Percentiles rank a stretch among this genome's conserved stretches.
Conservation (phyloP, 2,888 invertebrate species). For the Terebella lapidaria region DNA sequence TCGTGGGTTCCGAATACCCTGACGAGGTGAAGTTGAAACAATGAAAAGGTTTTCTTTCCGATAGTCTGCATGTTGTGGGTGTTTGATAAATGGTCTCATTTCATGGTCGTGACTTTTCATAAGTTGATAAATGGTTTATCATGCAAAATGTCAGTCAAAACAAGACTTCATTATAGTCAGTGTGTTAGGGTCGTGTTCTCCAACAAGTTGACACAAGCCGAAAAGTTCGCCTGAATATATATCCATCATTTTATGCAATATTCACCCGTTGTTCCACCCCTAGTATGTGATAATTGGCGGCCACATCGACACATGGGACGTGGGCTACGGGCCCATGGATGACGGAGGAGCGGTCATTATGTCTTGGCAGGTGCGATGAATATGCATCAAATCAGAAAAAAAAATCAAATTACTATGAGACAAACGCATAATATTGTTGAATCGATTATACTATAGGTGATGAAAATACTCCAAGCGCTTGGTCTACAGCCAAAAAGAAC, state of each 20-base stretch:
- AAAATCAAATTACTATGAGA: too few relatives aligned
- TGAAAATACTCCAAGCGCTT: background rate
- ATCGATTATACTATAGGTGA: too few relatives aligned
- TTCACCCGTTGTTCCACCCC: background rate
- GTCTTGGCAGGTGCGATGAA: conserved; percentile 66
- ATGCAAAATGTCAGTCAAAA: too few relatives aligned
- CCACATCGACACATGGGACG: conserved; percentile 83
- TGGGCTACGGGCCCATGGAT: conserved; percentile 82
- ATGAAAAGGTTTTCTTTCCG: too few relatives aligned
- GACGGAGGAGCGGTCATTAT: conserved; percentile 74
- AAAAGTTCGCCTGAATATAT: background rate
- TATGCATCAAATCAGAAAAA: background rate
- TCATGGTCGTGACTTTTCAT: too few relatives aligned
- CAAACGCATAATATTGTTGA: too few relatives aligned
- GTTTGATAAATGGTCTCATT: too few relatives aligned
- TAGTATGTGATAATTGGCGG: conserved; percentile 53
- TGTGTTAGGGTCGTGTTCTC: too few relatives aligned
- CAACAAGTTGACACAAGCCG: background rate
- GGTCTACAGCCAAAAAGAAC: background rate
- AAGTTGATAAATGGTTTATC: too few relatives aligned
- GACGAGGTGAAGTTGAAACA: background rate
- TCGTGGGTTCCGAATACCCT: background rate
- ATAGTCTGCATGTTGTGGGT: too few relatives aligned
- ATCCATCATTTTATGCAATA: background rate
- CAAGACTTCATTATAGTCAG: too few relatives aligned